Percentiles rank a stretch among this genome's conserved stretches.
Evolutionary conservation across 2,888 invertebrate species (phyloP).

Genomic region (Halictus quadricinctus): DNA sequence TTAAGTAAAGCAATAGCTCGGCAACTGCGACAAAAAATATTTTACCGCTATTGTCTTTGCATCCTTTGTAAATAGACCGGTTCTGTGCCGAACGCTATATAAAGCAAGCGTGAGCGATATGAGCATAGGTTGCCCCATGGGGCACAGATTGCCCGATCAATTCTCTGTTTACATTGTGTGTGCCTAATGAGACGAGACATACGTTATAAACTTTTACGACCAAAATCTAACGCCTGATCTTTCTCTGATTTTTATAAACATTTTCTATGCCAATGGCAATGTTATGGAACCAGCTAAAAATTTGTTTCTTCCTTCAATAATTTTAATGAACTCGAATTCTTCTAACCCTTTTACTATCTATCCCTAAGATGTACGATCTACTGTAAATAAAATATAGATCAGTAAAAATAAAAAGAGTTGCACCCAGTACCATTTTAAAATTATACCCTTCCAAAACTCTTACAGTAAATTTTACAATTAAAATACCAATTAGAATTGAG

Average conservation of each 20-base stretch:
- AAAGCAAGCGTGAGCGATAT: not conserved
- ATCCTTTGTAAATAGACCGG: not conserved
- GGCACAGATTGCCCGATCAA: not conserved
- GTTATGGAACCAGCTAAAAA: not conserved
- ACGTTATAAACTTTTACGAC: not conserved
- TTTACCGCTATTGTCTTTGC: not conserved
- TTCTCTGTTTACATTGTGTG: not conserved
- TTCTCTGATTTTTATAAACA: not conserved
- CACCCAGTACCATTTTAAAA: no score
- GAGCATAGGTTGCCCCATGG: not conserved
- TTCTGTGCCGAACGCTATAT: not conserved
- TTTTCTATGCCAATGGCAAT: not conserved
- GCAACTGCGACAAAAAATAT: not conserved
- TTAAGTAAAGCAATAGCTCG: not conserved
- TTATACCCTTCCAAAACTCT: no score
- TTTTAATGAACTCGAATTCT: no score
- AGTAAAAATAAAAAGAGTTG: no score
- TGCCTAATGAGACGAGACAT: not conserved
- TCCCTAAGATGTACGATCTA: no score
- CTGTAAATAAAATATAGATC: no score
- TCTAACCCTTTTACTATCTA: not conserved
- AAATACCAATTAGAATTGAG: not conserved
- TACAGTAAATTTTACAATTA: not conserved
- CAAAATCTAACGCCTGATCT: no score
- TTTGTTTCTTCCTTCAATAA: not conserved